Evolutionary conservation across 37 sponge, comb jelly and placozoan species (phyloP).

Genomic region (Ianthella basta): DNA sequence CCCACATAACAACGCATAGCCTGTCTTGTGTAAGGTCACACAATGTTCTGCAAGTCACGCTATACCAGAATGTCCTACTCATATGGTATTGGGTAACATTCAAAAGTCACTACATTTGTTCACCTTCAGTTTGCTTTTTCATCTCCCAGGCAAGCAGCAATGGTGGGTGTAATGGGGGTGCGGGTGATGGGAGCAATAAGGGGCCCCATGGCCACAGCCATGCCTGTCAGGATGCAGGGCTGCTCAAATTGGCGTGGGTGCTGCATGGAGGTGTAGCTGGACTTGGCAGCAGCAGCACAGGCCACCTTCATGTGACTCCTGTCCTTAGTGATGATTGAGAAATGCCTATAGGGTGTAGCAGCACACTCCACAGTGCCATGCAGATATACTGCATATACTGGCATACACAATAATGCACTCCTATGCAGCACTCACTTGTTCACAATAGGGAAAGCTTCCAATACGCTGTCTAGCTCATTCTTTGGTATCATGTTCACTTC

Average conservation of each 20-base stretch:
- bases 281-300: constrained; percentile 34
- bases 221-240: constrained; percentile 43
- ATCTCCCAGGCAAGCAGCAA: constrained; percentile 59
- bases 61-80: too few species aligned
- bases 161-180: constrained; percentile 36
- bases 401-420: too few species aligned
- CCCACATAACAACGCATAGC: too few species aligned
- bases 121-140: constrained; percentile 45
- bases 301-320: constrained; percentile 36
- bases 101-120: too few species aligned
- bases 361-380: too few species aligned
- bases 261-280: constrained; percentile 44
- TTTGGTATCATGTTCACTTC: constrained; percentile 64
- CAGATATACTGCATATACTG: too few species aligned
- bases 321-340: constrained; percentile 24
- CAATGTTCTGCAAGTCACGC: too few species aligned
- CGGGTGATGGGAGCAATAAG: constrained; percentile 6
- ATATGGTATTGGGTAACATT: too few species aligned
- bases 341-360: constrained; percentile 36
- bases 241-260: constrained; percentile 32
- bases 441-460: constrained; percentile 58
- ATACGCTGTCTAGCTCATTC: constrained; percentile 43
- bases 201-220: constrained; percentile 54
- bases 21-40: too few species aligned
- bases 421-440: too few species aligned